Base-by-base conservation (phyloP, 2,888 invertebrate genomes). In the Neria commutata region DNA sequence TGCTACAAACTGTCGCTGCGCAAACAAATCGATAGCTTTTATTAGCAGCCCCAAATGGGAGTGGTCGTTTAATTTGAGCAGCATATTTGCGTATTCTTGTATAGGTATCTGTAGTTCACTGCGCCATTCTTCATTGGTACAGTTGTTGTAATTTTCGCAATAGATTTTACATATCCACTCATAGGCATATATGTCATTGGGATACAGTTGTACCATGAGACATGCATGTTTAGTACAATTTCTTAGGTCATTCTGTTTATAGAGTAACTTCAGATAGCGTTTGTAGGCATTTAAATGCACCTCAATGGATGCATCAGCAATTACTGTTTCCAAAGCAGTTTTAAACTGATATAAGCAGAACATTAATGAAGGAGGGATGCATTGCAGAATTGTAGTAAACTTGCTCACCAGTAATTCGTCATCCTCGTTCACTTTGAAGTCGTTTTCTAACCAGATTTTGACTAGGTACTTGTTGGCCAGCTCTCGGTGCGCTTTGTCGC, bases 91-190 rank as follows among this genome's bases (percentile, higher is more conserved):
- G 74, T 86, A 84, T 40, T 78, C 70, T 56, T 84, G 83, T 64
- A 89, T 83, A 29, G 77, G 62, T 8, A 56, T 24, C 11, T 61
- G 65, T 2, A 76, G 64, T 6, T 62, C 65, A 1, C 48, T 37
- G 17, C 66, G 54, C 67, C 74, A 75, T 1, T 56, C 57, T 3
- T 6, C 11, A 11, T 54, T 42, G 0, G 60, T 26, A 3, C 48
- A 6, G 14, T 72, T 56, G 0, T 62, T 60, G 40, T 73, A 67
- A 29, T 75, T 71, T 69, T 88, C 86, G 59, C 84, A 84, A 70
- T 84, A 87, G 1, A 85, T 80, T 65, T 85, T 85, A 69, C 88
- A 88, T 57, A 88, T 84, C 86, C 87, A 88, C 73, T 87, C 87
- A 58, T 86, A 78, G 1, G 86, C 83, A 66, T 83, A 83, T 19